Base-by-base conservation (phyloP, 2,888 invertebrate genomes). In the Stenurella melanura region DNA sequence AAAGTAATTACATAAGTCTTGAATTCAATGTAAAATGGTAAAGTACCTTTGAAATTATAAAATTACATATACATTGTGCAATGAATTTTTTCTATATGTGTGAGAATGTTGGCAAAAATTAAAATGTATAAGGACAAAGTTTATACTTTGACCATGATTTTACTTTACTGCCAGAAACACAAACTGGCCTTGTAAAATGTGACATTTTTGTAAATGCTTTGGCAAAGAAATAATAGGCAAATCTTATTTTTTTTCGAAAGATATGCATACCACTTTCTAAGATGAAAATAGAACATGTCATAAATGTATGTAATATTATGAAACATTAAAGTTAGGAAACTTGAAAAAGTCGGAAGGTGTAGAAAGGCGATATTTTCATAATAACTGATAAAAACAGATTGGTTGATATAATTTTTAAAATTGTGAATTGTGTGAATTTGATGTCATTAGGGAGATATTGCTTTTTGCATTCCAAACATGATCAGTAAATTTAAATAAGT, bases 1-100 rank as follows among this genome's bases (percentile, higher is more conserved):
- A 70, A 66, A 70, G 70, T 73, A 71, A 61, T 63, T 70, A 74
- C 34, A 70, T 18, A 68, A 72, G 70, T 61, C 57, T 75, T 69
- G 66, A 15, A 54, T 61, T 56, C 30, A 70, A 68, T 60, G 54
- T 56, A 75, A 73, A 66, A 68, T 58, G 72, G 60, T 57, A 73
- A 60, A 64, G 67, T 73, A 58, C 42, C 66, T 63, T 57, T 61
- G 69, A 56, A 50, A 74, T 57, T 73, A 56, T 42, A 70, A 69
- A 63, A 66, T 19, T 50, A 42, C 17, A 12, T 21, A 21, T 60
- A 60, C 21, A 70, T 70, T 70, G 70, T 70, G 70, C 70, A 60
- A 42, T 70, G 26, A 26, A 26, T 67, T 15, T 56, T 54, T 54
- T 56, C 21, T 18, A 7, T 30, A 18, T n/a, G 38, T 64, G 34